These are phyloP conservation scores for Oscheius onirici DNA, from an alignment of 2,888 invertebrate species.

Conservation along the genomic window DNA sequence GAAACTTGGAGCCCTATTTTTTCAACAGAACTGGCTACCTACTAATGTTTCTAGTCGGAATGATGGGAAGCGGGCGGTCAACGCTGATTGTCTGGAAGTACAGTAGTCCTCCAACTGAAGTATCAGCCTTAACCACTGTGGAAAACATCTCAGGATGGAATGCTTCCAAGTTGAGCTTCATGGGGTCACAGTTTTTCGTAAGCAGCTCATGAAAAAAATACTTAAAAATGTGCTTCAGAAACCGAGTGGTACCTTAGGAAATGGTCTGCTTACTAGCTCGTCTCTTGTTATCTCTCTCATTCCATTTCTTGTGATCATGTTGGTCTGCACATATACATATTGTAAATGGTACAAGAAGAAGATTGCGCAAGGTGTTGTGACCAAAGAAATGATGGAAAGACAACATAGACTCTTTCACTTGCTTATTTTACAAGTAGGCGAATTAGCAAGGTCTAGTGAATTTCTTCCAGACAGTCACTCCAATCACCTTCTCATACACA, in stretches of 20 bases:
- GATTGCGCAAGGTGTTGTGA: not conserved
- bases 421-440: not conserved
- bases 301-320: constrained; percentile 9
- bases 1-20: not conserved
- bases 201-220: not conserved
- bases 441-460: not conserved
- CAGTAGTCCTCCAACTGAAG: not conserved
- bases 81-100: not conserved
- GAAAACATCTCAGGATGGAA: constrained; percentile 6
- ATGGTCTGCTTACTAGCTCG: not conserved
- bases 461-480: not conserved
- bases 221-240: not conserved
- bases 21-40: not conserved
- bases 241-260: not conserved
- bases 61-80: not conserved
- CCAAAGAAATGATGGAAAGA: not conserved
- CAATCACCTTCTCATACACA: not conserved
- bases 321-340: not conserved
- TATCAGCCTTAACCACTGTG: not conserved
- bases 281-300: not conserved
- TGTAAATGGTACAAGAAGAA: constrained; percentile 6
- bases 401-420: constrained; percentile 4
- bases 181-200: constrained; percentile 3
- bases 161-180: not conserved
- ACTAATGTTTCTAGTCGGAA: not conserved